Evolutionary conservation across 2,113 vertebrate genomes (phyloP).

Genomic region (Pelobates fuscus): DNA sequence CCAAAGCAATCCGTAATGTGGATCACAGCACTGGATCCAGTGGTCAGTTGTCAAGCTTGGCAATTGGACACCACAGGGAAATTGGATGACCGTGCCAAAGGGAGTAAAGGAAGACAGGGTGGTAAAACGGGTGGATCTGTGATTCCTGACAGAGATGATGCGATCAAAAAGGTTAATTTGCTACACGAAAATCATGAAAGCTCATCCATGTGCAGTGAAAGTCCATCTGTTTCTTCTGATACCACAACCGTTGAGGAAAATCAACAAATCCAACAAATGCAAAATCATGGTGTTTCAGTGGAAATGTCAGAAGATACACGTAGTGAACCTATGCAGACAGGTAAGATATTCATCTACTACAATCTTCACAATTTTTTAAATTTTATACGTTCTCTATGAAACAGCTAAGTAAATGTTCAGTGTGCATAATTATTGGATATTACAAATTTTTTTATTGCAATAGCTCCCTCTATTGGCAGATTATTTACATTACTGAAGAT

Average conservation of each 20-base stretch:
- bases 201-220: conserved; percentile 67
- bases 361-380: too few species aligned
- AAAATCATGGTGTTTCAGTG: conserved; percentile 78
- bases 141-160: too few species aligned
- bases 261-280: conserved; percentile 59
- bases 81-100: conserved; percentile 77
- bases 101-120: conserved; percentile 77
- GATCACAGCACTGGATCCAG: conserved; percentile 88
- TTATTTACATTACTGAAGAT: too few species aligned
- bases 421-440: too few species aligned
- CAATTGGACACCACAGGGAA: conserved; percentile 95
- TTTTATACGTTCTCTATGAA: too few species aligned
- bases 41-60: conserved; percentile 95
- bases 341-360: conserved; percentile 1
- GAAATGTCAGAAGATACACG: conserved; percentile 82
- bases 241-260: conserved; percentile 61
- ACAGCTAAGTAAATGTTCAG: too few species aligned
- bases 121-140: too few species aligned
- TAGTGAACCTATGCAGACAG: background rate
- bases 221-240: conserved; percentile 62
- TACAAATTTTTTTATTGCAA: too few species aligned
- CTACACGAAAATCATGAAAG: conserved; percentile 46
- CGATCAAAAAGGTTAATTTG: too few species aligned
- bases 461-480: too few species aligned
- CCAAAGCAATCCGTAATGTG: conserved; percentile 68